A percentile compares a stretch with the other conserved stretches of the same genome.
Evolutionary conservation across 2,888 invertebrate genomes (phyloP).

Genomic region (Phengaris arion): DNA sequence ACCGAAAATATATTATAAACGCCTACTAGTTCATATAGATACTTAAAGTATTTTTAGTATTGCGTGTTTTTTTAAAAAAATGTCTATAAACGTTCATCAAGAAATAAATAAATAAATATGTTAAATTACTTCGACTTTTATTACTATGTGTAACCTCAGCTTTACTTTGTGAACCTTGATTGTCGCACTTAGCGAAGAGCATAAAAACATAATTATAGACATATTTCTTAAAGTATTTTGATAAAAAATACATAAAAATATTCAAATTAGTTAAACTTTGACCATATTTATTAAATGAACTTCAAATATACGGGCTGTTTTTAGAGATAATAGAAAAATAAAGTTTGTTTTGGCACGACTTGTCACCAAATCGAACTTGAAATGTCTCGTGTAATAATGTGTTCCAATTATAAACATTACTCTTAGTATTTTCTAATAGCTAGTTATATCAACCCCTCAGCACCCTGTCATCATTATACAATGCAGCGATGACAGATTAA

Average conservation of each 20-base stretch:
- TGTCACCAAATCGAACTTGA: constrained; percentile 17
- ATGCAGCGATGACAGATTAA: too few relatives aligned
- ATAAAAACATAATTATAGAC: constrained; percentile 20
- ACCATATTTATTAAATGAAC: background rate
- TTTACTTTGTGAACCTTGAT: constrained; percentile 11
- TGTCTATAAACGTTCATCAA: too few relatives aligned
- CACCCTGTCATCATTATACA: too few relatives aligned
- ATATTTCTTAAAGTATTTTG: background rate
- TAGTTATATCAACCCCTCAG: too few relatives aligned
- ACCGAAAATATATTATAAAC: too few relatives aligned
- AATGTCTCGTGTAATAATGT: constrained; percentile 11
- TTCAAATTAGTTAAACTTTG: background rate
- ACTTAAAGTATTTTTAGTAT: too few relatives aligned
- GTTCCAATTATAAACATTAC: constrained; percentile 13
- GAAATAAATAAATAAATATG: too few relatives aligned
- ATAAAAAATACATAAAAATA: background rate
- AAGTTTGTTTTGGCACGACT: constrained; percentile 13
- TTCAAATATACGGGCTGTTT: background rate
- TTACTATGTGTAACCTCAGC: constrained; percentile 2
- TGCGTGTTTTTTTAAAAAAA: too few relatives aligned
- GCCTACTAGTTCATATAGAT: too few relatives aligned
- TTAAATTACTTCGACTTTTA: too few relatives aligned
- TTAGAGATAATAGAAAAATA: constrained; percentile 10
- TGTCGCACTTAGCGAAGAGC: constrained; percentile 11
- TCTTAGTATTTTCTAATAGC: too few relatives aligned